Evolutionary conservation across 2,113 vertebrate species (phyloP), one percentile per base, ranked within the genome.

Genomic region (Orycteropus afer): DNA sequence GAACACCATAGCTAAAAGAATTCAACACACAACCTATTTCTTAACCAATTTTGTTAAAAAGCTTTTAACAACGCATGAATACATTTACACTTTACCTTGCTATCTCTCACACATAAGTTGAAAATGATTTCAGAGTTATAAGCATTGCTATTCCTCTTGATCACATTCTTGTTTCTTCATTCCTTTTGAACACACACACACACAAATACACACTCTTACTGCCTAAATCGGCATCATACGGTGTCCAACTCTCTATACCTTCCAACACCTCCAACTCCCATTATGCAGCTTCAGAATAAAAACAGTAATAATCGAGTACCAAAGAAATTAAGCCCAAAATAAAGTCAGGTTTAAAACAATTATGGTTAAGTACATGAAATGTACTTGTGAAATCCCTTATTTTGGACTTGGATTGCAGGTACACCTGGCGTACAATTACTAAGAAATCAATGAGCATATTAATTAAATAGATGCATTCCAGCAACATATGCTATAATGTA

Each of bases 261-360:
- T 32, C 53, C 29, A 51, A 49, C 7, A 85, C 27, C 7, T 42
- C 37, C 69, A 42, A 25, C 25, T 63, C 37, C 59, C 89, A 69
- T 18, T 34, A 69, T 6, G 15, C 57, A 82, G 59, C 67, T 88
- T 77, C 57, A 29, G 7, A 69, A 22, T 67, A 20, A 27, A 23
- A 73, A 42, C 1, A 73, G 11, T 71, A 67, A 87, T 27, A 47
- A 73, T 55, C 76, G 29, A 49, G 27, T 27, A 34, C 37, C 59
- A 69, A 86, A 69, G 61, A 86, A 67, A 67, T 67, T 76, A 82
- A 91, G 57, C 65, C 40, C 61, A 53, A 87, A 91, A 88, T 55
- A 40, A 81, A 69, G 55, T 0, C 74, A 55, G 25, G 40, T 71
- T 77, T 82, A 29, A 65, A 65, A 82, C 18, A 47, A 9, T 55